Evolutionary conservation across 2,888 invertebrate genomes (phyloP), one percentile per base, ranked within the genome.

Genomic region (Hartigia nigra): DNA sequence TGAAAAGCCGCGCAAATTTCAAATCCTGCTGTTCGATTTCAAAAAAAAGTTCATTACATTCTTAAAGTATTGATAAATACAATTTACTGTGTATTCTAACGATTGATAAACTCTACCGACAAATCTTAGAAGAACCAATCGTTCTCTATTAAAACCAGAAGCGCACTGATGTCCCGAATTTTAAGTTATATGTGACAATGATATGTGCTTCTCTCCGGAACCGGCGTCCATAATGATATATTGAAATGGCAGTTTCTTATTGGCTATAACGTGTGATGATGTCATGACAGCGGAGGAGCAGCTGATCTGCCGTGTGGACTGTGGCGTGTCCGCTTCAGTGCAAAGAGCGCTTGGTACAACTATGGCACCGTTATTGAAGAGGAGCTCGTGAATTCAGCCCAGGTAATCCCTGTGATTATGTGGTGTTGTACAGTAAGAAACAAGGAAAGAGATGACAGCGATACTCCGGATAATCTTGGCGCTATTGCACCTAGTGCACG

Each of bases 401-500:
- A 55, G 55, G 23, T 55, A 9, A 55, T 23, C 23, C 55, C 55
- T 55, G 55, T 55, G 55, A 55, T 55, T 55, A 55, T 55, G 55
- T 55, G 55, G 55, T 55, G 55, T 55, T 55, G 23, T 55, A 55
- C 23, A 9, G 23, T 14, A 55, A 23, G 2, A 55, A 55, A 9
- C 31, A 76, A 70, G 23, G 78, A 75, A 75, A 80, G 84, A 76
- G 74, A 88, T 88, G 88, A 83, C 82, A 74, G 75, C 80, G 34
- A 77, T 88, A 80, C 82, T 86, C 79, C 84, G 82, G 39, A 34
- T 81, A 69, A 34, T 88, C 70, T 76, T 87, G 32, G 70, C 75
- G 70, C 74, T 87, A 69, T 74, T 78, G 14, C 88, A 88, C 72
- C 31, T 72, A 31, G 32, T 72, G 72, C 32, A 72, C 31, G 14